These are phyloP conservation scores for Rugalucina vietnamica DNA, from an alignment of 2,888 invertebrate genomes.

Conservation along the genomic window DNA sequence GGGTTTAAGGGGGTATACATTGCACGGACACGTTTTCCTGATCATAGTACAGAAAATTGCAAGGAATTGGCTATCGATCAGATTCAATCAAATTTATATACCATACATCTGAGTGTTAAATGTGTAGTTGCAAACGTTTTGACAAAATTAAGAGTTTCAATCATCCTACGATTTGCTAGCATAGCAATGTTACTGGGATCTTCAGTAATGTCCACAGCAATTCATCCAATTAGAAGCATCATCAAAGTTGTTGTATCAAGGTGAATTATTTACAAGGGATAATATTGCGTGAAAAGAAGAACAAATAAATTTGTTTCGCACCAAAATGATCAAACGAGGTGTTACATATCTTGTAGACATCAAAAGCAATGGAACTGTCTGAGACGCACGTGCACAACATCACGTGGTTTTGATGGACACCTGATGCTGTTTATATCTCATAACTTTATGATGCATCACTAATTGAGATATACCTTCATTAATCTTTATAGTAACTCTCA, in stretches of 20 bases:
- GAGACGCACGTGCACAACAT: neutral
- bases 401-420: neutral
- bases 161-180: neutral
- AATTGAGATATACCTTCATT: neutral
- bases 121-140: no score
- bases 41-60: no score
- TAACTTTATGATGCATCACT: neutral
- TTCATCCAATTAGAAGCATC: conserved; percentile 41
- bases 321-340: neutral
- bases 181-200: conserved; percentile 25
- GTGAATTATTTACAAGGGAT: conserved; percentile 28
- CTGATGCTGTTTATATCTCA: neutral
- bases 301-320: conserved; percentile 4
- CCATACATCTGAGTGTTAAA: neutral
- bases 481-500: no score
- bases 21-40: no score
- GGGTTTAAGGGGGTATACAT: no score
- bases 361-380: neutral
- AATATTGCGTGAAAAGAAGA: conserved; percentile 42
- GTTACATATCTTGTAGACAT: neutral
- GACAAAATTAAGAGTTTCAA: no score
- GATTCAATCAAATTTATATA: neutral
- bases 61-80: no score
- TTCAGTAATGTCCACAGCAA: conserved; percentile 35
- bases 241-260: conserved; percentile 39